These are phyloP conservation scores for Heloderma charlesbogerti DNA, from an alignment of 2,113 vertebrate species.

Conservation along the genomic window DNA sequence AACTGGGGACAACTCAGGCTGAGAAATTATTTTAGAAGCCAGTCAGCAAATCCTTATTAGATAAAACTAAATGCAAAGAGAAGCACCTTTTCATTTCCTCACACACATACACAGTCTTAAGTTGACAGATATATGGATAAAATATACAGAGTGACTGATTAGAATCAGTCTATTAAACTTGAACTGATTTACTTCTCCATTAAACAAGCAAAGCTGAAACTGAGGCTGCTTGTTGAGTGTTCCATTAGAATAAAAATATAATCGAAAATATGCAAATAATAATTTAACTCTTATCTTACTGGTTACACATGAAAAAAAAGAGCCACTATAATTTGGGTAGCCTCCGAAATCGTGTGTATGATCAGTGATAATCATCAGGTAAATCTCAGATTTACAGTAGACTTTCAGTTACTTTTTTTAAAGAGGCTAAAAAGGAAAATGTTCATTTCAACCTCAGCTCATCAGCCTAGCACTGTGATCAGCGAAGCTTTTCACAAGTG, in stretches of 20 bases:
- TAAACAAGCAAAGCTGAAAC: not conserved
- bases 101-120: not conserved
- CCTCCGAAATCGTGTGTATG: not conserved
- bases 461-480: not conserved
- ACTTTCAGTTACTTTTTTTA: not conserved
- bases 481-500: conserved; percentile 15
- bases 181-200: not conserved
- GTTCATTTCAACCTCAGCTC: not conserved
- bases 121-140: not conserved
- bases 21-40: no score
- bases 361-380: not conserved
- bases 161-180: not conserved
- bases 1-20: no score
- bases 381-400: not conserved
- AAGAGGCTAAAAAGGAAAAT: not conserved
- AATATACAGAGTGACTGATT: not conserved
- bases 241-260: not conserved
- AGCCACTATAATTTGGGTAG: not conserved
- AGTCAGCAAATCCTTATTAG: not conserved
- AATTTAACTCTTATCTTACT: not conserved
- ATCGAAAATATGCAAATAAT: not conserved
- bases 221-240: not conserved
- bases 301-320: not conserved
- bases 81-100: not conserved
- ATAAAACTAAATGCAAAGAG: not conserved